These are phyloP conservation scores for Entomyzon cyanotis DNA, from an alignment of 2,113 vertebrate species.

Conservation along the genomic window DNA sequence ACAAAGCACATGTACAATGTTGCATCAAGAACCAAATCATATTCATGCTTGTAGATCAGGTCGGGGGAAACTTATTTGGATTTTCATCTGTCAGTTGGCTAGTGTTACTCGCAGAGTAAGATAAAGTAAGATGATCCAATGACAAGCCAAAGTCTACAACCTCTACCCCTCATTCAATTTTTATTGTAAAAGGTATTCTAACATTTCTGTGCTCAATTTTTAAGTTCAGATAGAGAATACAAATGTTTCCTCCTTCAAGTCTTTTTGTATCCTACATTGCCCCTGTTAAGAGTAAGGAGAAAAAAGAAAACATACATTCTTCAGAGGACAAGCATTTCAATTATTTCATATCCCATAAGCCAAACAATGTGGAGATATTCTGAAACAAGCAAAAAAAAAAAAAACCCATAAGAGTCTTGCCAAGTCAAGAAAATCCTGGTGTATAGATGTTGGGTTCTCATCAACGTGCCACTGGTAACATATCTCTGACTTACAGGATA, in stretches of 20 bases:
- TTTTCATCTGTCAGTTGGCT: neutral
- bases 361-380: neutral
- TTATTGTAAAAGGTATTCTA: neutral
- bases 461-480: neutral
- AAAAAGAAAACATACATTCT: fast-evolving
- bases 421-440: neutral
- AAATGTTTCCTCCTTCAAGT: neutral
- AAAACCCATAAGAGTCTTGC: neutral
- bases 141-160: neutral
- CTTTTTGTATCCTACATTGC: neutral
- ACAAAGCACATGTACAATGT: neutral
- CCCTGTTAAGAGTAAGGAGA: neutral
- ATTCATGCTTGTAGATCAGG: neutral
- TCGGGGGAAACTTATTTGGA: neutral
- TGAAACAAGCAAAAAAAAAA: neutral
- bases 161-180: neutral
- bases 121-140: neutral
- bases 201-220: neutral
- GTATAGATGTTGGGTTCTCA: neutral
- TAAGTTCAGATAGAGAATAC: neutral
- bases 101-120: neutral
- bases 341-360: neutral
- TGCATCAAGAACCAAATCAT: neutral
- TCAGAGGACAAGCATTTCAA: neutral
- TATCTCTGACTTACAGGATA: neutral